Base-by-base conservation (phyloP, 2,113 vertebrate species). In the Taurulus bubalis region DNA sequence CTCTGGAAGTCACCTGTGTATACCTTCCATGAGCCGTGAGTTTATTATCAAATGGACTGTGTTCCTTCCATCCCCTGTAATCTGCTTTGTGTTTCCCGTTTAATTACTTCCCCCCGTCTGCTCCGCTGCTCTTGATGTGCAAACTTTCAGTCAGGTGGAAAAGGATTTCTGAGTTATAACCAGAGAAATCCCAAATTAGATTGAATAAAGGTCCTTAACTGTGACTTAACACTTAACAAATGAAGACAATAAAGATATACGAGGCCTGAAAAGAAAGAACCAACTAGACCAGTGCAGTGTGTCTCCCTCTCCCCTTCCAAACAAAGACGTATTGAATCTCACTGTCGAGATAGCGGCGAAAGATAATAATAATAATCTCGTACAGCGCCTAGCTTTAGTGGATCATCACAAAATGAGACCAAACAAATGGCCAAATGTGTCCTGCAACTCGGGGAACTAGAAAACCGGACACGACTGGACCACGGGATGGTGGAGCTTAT, bases 21-120 rank as follows among this genome's bases (percentile, higher is more conserved):
- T 76, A 81, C 36, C 79, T 75, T 82, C 26, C 72, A 28, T 56
- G 28, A 24, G 67, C 40, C 14, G 68, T 71, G 26, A 34, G 85
- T 84, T 90, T 77, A 69, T 83, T 87, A 51, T 87, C 59, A 34
- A 47, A 71, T 24, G 42, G 45, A 53, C 22, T 42, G 1, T 67
- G 62, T 38, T 82, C 66, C 28, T 26, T 70, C 58, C 36, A 51
- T 56, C 32, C 47, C 1, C 22, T 74, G 59, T 69, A 62, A 71
- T 75, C 58, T 79, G 71, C 45, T 82, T 58, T 65, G 4, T 11
- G 58, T 85, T 63, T 60, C 47, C n/a, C 34, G 16, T 84, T 84
- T 65, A 67, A 75, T 77, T 83, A 38, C 51, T 79, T 70, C 70
- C 60, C 51, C 38, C 6, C 30, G 30, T 40, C n/a, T 56, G 12